Evolutionary conservation across 2,888 invertebrate genomes (phyloP), one percentile per base, ranked within the genome.

Genomic region (Pogonocherus hispidulus): DNA sequence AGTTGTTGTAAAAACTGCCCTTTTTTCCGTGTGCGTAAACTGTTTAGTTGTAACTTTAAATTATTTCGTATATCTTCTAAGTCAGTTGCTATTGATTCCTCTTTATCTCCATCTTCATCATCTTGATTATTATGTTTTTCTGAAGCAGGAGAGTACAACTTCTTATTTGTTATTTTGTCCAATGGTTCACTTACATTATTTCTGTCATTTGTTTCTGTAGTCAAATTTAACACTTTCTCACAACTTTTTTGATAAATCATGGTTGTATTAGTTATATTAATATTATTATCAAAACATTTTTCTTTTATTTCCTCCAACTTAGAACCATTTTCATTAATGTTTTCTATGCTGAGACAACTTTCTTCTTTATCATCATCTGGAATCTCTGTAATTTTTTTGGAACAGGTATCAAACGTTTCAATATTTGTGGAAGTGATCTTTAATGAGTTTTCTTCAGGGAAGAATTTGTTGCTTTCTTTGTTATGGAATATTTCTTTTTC

Each of bases 51-150:
- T 49, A 79, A 55, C 65, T 74, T 78, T 37, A 82, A 66, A 59
- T 74, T 79, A 57, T 80, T 74, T 47, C 81, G 52, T 23, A 82
- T 71, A 62, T 80, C 77, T 54, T 81, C 78, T n/a, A 63, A 65
- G 37, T 59, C 18, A n/a, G 19, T 18, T 20, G 18, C 8, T 52
- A 8, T 1, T 2, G 51, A 27, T 14, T 14, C 8, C 27, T 52
- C 51, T 23, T 27, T 27, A 23, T 8, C 8, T 3, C 3, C 1
- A 14, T 52, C 16, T 3, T 23, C 23, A 47, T 11, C 2, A 27
- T 14, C n/a, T 52, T 52, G 5, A 22, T 19, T 3, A 27, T 18
- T 52, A 14, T n/a, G 11, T n/a, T 14, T 41, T 41, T 41, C 41
- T 32, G 32, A 1, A 11, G 32, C 9, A 11, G 32, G 32, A 32